Conservation (phyloP, 1,140 invertebrate genomes). For the Ooceraea biroi region DNA sequence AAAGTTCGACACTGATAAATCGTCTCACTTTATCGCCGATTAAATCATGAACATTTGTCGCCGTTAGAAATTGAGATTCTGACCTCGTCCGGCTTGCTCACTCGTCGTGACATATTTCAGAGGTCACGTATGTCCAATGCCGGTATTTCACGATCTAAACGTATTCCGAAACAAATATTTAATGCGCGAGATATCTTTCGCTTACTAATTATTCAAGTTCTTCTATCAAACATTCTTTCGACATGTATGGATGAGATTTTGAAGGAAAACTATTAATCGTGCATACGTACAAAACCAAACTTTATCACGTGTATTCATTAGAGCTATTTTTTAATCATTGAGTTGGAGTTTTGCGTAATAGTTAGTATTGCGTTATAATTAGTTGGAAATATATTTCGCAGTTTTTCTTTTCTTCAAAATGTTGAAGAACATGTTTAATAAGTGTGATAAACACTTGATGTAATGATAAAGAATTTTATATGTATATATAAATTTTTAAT, state of each 20-base stretch:
- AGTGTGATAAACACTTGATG: too few relatives aligned
- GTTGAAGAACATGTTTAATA: too few relatives aligned
- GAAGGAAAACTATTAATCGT: too few relatives aligned
- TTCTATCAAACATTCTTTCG: not conserved
- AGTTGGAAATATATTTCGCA: too few relatives aligned
- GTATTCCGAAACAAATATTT: not conserved
- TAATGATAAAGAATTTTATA: too few relatives aligned
- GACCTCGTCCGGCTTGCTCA: conserved; percentile 23
- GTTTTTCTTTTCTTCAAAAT: not conserved
- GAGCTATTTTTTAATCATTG: too few relatives aligned
- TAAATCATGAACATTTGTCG: conserved; percentile 23
- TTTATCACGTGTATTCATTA: too few relatives aligned
- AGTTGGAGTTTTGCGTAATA: too few relatives aligned
- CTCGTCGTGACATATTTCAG: conserved; percentile 17
- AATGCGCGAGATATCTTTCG: not conserved
- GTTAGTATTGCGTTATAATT: too few relatives aligned
- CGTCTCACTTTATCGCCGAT: conserved; percentile 31
- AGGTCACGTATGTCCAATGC: conserved; percentile 4
- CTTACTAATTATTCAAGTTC: conserved; percentile 43
- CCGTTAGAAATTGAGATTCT: not conserved
- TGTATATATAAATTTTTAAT: too few relatives aligned
- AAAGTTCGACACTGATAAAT: conserved; percentile 20
- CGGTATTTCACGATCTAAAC: conserved; percentile 2
- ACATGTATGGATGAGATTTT: not conserved
- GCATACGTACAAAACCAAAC: too few relatives aligned